phyloP scores from a whole-genome alignment of 2,113 vertebrate genomes.

The human region GRCh38 chr4:10095501-10096000 shows the following conservation, averaged over 20 bases:
- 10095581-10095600: fast-evolving
- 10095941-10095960: background rate
- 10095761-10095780: fast-evolving
- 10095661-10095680: background rate
- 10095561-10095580: background rate
- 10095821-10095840: background rate
- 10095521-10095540: no score
- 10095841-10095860: background rate
- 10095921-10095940: background rate
- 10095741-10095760: background rate
- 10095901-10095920: background rate
- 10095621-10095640: background rate
- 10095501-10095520: background rate
- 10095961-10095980: background rate
- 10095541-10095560: background rate
- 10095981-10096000: background rate
- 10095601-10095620: background rate
- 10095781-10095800: background rate
- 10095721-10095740: fast-evolving
- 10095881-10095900: background rate
- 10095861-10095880: background rate
- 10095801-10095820: background rate
- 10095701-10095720: fast-evolving
- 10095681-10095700: background rate
- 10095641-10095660: fast-evolving